Evolutionary conservation across 2,113 vertebrate species (phyloP).

Genomic region (Baryphthengus martii): DNA sequence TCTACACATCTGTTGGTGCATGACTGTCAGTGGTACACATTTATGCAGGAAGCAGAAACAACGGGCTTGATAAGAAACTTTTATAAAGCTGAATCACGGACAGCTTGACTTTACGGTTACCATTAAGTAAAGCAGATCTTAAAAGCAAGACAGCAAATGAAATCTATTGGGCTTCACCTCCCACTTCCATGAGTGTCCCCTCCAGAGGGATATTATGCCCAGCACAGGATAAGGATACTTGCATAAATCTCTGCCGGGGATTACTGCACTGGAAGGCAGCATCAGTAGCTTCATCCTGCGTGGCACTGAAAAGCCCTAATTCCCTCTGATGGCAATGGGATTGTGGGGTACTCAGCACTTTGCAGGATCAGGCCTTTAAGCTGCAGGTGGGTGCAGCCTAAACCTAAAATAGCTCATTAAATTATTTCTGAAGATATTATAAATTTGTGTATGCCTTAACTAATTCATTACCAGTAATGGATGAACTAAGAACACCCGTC

Average conservation of each 20-base stretch:
- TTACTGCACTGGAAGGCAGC: background rate
- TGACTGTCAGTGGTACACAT: background rate
- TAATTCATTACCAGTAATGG: background rate
- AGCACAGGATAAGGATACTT: background rate
- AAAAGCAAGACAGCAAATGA: background rate
- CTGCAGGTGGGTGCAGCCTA: background rate
- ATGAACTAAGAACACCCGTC: conserved; percentile 6
- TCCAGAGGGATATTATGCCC: background rate
- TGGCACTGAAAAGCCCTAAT: background rate
- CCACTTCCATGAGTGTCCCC: background rate
- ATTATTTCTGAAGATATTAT: conserved; percentile 57
- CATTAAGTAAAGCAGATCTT: conserved; percentile 51
- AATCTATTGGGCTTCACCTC: background rate
- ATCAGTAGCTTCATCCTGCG: background rate
- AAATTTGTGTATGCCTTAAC: background rate
- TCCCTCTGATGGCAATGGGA: background rate
- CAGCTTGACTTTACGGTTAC: conserved; percentile 1
- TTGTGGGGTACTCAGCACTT: background rate
- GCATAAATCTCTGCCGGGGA: background rate
- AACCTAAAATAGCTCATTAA: background rate
- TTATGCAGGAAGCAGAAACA: background rate
- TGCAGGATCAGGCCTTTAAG: background rate
- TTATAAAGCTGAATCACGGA: background rate
- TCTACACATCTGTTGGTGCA: background rate
- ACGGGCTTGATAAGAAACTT: background rate